Evolutionary conservation across 2,797 vertebrate genomes (phyloP).

Genomic region (Pipistrellus pygmaeus): DNA sequence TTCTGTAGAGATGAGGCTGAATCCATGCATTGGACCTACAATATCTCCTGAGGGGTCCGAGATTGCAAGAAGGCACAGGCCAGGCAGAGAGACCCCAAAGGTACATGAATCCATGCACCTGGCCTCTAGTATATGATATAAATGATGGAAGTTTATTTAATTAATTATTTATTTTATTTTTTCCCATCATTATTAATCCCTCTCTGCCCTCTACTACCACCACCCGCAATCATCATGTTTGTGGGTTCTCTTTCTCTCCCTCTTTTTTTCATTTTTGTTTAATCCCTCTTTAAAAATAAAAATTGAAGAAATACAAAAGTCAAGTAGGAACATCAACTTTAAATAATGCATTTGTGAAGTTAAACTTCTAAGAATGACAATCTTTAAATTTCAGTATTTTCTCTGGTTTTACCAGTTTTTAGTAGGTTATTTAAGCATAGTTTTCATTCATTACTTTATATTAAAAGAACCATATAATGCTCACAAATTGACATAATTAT

Average conservation of each 20-base stretch:
- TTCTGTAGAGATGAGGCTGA: no score
- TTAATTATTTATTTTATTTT: neutral
- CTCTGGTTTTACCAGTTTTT: constrained; percentile 44
- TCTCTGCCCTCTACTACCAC: neutral
- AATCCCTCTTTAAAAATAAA: neutral
- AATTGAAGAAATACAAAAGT: constrained; percentile 7
- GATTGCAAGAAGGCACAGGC: no score
- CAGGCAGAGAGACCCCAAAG: no score
- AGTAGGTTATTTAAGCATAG: constrained; percentile 55
- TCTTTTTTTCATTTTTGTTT: neutral
- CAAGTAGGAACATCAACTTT: constrained; percentile 16
- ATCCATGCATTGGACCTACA: no score
- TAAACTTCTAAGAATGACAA: constrained; percentile 24
- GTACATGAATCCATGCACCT: no score
- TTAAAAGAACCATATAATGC: constrained; percentile 54
- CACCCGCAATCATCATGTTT: neutral
- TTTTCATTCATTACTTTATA: constrained; percentile 64
- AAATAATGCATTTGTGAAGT: constrained; percentile 53
- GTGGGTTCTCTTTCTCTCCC: neutral
- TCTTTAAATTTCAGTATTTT: constrained; percentile 46
- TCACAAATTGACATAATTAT: constrained; percentile 66
- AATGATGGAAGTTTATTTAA: neutral
- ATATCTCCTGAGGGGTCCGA: no score
- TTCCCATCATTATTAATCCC: neutral
- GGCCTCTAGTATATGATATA: neutral